phyloP scores from a whole-genome alignment of 2,888 invertebrate species.

The Mechanitis messenoides region DNA sequence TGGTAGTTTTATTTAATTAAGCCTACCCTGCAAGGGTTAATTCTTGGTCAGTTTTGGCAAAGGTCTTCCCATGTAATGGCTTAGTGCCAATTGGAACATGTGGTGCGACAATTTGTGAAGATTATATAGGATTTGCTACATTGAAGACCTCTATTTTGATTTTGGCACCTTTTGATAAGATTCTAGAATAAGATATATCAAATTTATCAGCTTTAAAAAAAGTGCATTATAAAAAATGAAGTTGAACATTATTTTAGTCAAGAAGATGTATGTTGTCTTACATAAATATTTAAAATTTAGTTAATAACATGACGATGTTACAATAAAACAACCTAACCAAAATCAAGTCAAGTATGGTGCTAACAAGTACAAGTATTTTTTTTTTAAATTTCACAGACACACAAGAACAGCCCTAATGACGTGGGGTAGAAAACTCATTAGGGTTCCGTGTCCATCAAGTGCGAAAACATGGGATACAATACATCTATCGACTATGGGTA shows the following conservation, averaged over 20 bases:
- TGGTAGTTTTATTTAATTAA: background rate
- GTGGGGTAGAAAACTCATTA: slow-evolving; percentile 25
- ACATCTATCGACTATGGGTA: no score
- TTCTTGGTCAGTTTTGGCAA: slow-evolving; percentile 17
- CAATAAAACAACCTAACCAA: slow-evolving; percentile 16
- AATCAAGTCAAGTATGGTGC: slow-evolving; percentile 10
- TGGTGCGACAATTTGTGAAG: slow-evolving; percentile 13
- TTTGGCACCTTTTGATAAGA: no score
- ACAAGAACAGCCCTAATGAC: slow-evolving; percentile 26
- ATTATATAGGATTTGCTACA: slow-evolving; percentile 3
- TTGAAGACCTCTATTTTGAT: no score
- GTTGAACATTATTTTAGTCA: no score
- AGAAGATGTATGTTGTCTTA: no score
- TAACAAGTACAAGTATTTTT: slow-evolving; percentile 19
- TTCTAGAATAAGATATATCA: no score
- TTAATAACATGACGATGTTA: background rate
- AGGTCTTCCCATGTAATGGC: slow-evolving; percentile 9
- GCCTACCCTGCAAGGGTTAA: background rate
- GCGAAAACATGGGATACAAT: no score
- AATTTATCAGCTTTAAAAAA: no score
- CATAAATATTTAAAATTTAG: no score
- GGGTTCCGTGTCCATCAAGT: slow-evolving; percentile 3
- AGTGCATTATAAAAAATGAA: no score
- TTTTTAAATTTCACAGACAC: slow-evolving; percentile 19
- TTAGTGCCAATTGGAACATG: slow-evolving; percentile 11